Conservation (phyloP, 2,888 invertebrate species). For the Meiosimyza platycephala region DNA sequence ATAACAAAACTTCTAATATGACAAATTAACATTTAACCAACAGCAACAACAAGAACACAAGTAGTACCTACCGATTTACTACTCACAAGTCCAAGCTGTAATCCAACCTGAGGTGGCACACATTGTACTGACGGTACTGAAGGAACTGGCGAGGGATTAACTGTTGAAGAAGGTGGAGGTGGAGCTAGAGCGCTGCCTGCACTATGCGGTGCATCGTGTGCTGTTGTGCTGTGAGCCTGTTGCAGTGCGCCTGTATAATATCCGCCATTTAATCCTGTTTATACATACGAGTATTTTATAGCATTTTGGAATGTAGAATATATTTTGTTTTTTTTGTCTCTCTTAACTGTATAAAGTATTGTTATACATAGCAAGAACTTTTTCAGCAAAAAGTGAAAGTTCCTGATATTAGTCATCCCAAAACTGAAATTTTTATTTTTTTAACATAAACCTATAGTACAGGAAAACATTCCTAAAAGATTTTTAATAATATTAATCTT, state of each 20-base stretch:
- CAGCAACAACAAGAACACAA: constrained; percentile 42
- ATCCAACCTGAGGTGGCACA: constrained; percentile 67
- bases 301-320: constrained; percentile 45
- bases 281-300: constrained; percentile 46
- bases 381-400: no score
- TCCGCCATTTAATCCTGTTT: constrained; percentile 78
- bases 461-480: no score
- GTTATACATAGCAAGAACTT: not conserved
- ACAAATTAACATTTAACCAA: constrained; percentile 44
- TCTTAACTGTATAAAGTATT: constrained; percentile 42
- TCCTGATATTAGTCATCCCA: no score
- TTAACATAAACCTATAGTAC: not conserved
- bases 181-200: constrained; percentile 56
- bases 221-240: constrained; percentile 90
- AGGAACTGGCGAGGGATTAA: constrained; percentile 69
- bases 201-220: constrained; percentile 76
- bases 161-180: constrained; percentile 56
- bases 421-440: constrained; percentile 1
- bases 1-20: constrained; percentile 42
- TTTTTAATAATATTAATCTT: no score
- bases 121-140: constrained; percentile 66
- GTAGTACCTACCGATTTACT: constrained; percentile 68
- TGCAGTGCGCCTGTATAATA: constrained; percentile 81
- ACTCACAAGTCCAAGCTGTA: constrained; percentile 70
- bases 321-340: constrained; percentile 63